phyloP scores from a whole-genome alignment of 2,888 invertebrate genomes.

The Latrodectus elegans region DNA sequence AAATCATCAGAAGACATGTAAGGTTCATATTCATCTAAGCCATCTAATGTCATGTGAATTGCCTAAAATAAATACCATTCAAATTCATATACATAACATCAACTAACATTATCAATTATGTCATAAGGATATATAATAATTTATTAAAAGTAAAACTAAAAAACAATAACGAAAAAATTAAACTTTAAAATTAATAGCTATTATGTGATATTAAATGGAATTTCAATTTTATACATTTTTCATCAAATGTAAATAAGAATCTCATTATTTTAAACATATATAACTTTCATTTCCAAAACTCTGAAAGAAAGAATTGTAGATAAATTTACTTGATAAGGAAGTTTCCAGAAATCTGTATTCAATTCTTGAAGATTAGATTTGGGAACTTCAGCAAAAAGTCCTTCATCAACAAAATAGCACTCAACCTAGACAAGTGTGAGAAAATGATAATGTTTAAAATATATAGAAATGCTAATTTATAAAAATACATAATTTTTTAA shows the following conservation, averaged over 20 bases:
- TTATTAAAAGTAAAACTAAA: not conserved
- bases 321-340: constrained; percentile 81
- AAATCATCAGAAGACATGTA: constrained; percentile 18
- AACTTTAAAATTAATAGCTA: not conserved
- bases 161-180: constrained; percentile 71
- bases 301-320: not conserved
- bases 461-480: no score
- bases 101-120: no score
- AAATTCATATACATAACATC: not conserved
- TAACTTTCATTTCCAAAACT: not conserved
- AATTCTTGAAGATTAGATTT: constrained; percentile 79
- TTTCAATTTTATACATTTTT: not conserved
- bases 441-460: no score
- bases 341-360: constrained; percentile 80
- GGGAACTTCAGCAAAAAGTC: constrained; percentile 81
- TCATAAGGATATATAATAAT: not conserved
- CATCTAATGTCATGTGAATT: constrained; percentile 34
- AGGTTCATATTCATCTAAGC: constrained; percentile 29
- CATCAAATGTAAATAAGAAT: not conserved
- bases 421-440: constrained; percentile 73
- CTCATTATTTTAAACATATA: not conserved
- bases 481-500: no score
- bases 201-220: not conserved
- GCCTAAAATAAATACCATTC: constrained; percentile 21
- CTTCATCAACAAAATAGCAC: constrained; percentile 85